Evolutionary conservation across 2,888 invertebrate genomes (phyloP).

Genomic region (Molorchus minor): DNA sequence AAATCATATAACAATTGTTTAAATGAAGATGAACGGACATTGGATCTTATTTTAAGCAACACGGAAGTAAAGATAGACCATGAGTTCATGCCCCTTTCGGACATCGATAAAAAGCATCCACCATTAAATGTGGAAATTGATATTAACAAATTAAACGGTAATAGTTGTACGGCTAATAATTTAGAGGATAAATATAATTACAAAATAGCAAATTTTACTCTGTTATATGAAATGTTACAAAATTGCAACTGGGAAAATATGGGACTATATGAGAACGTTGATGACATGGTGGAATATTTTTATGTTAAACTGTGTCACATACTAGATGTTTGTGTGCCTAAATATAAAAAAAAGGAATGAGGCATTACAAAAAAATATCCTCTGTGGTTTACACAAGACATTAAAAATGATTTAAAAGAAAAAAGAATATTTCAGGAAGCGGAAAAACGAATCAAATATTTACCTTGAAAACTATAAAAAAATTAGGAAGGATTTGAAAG

Average conservation of each 20-base stretch:
- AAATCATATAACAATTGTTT: neutral
- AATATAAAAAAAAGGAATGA: neutral
- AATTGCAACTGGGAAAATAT: neutral
- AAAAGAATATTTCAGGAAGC: slow-evolving; percentile 8
- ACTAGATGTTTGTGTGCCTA: slow-evolving; percentile 4
- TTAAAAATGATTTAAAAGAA: slow-evolving; percentile 1
- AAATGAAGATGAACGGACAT: neutral
- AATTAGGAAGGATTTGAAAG: neutral
- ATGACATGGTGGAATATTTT: neutral
- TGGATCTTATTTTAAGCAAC: neutral
- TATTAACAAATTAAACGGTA: neutral
- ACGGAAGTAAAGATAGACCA: neutral
- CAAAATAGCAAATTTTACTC: neutral
- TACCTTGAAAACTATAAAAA: slow-evolving; percentile 1
- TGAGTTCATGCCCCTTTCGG: neutral
- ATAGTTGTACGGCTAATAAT: neutral
- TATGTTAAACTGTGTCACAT: neutral
- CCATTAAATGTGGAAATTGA: neutral
- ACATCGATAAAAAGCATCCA: neutral
- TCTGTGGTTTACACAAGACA: slow-evolving; percentile 13
- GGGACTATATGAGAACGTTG: neutral
- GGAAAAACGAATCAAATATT: slow-evolving; percentile 5
- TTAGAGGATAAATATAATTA: neutral
- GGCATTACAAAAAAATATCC: neutral
- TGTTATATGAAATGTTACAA: neutral